Base-by-base conservation (phyloP, 2,888 invertebrate species). In the Diloba caeruleocephala region DNA sequence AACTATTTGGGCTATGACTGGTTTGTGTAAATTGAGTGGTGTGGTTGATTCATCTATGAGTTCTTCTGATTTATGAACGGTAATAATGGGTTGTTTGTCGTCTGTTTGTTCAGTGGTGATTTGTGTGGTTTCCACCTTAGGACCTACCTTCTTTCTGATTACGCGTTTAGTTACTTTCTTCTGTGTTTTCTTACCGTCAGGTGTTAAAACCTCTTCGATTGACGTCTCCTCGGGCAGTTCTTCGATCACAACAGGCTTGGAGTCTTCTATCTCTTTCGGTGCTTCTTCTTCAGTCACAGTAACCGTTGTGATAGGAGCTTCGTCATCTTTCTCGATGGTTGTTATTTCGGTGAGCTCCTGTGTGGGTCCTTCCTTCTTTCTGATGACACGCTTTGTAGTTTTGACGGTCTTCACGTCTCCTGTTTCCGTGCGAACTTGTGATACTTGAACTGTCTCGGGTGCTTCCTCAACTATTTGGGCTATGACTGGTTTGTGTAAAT, bases 61-160 rank as follows among this genome's bases (percentile, higher is more conserved):
- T 58, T 51, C 45, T 5, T 59, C 56, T 9, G 51, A 52, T 36
- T 52, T 59, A 29, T 51, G 42, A 13, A 67, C 21, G 0, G 55
- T 53, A 4, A 65, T 0, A 1, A 49, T 53, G 7, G 83, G 74
- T 31, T 76, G 21, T 46, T 87, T 87, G 76, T 90, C 76, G 71
- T 93, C 77, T 82, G 88, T 59, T 52, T 83, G 70, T 74, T 78
- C 84, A 63, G 87, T 88, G 0, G 32, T 55, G 1, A 62, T 58
- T 1, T 59, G 1, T 31, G 67, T 66, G 0, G 68, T 70, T 43
- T 64, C 61, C 0, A 66, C 8, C 4, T 42, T 71, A 0, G 71
- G 82, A 31, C 81, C 85, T 88, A 60, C 87, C 87, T 55, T 92
- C 70, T 33, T 93, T 88, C 76, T 91, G 9, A 89, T 85, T 0